Percentiles rank a stretch among this genome's conserved stretches.
These are phyloP conservation scores for Tylochromis polylepis DNA, from an alignment of 2,113 vertebrate species.

Conservation along the genomic window DNA sequence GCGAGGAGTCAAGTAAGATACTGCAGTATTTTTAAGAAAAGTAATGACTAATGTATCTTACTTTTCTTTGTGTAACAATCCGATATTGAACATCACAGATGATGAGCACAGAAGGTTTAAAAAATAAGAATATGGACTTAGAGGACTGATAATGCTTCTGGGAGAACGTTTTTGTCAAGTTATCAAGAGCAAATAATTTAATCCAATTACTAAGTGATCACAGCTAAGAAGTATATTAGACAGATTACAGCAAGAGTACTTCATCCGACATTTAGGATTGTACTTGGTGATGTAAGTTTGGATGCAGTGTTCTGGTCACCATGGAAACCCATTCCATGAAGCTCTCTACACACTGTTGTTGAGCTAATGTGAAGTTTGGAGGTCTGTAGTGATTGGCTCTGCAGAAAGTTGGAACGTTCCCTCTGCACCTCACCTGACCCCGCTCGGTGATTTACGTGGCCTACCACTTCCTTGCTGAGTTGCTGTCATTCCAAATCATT, in stretches of 20 bases:
- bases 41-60: neutral
- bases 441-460: neutral
- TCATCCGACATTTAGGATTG: neutral
- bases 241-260: neutral
- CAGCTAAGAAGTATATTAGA: neutral
- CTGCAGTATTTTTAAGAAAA: neutral
- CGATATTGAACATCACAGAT: neutral
- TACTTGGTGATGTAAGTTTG: fast-evolving
- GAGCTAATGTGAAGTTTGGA: neutral
- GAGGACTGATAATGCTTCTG: neutral
- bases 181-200: neutral
- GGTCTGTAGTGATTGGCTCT: neutral
- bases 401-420: neutral
- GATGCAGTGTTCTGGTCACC: neutral
- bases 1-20: neutral
- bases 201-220: neutral
- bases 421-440: neutral
- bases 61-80: neutral
- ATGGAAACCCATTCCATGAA: neutral
- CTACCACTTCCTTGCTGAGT: neutral
- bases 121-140: neutral
- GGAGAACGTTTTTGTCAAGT: neutral
- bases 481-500: neutral
- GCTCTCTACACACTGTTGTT: too few relatives aligned
- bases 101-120: neutral